Evolutionary conservation across 2,113 vertebrate genomes (phyloP), one percentile per base, ranked within the genome.

Genomic region (Aldabrachelys gigantea): DNA sequence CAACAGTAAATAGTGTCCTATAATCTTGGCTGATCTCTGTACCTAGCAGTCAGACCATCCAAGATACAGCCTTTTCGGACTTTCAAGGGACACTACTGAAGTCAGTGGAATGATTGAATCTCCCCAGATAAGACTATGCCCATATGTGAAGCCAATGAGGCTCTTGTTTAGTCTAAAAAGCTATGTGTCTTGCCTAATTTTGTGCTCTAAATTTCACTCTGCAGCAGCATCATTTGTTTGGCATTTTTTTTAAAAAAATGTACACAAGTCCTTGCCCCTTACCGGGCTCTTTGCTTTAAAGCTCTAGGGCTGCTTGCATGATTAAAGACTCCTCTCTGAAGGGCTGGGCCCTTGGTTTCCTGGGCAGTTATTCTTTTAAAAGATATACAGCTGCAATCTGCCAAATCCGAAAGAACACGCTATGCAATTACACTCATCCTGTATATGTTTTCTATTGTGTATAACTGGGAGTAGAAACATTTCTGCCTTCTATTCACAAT

Each of bases 1-100:
- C 6, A 2, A 10, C 87, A 54, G 1, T 82, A 27, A 17, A 19
- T 11, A 29, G 6, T 10, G 8, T 1, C 0, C 10, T 76, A 9
- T 44, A 57, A 44, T 10, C 29, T 59, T n/a, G 22, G 5, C 35
- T 82, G 56, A 38, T 44, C 16, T 10, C 19, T 65, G 4, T 44
- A 52, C 50, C 35, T 47, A 57, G 9, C n/a, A 16, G 8, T 41
- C 19, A 41, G n/a, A 9, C 38, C 11, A 81, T n/a, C 50, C 80
- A 81, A 38, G 21, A 81, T 24, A 54, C 21, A 54, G 21, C 2
- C 80, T 19, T n/a, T 81, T 76, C 49, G 53, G 31, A 44, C 80
- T 13, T 84, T 53, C 25, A 22, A 50, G 35, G 8, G 82, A 24
- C 21, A 50, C 10, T 41, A 6, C 2, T 75, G 4, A 59, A 80